A percentile compares a stretch with the other conserved stretches of the same genome.
Conservation (phyloP, 2,888 invertebrate genomes). For the Cerastis leucographa region DNA sequence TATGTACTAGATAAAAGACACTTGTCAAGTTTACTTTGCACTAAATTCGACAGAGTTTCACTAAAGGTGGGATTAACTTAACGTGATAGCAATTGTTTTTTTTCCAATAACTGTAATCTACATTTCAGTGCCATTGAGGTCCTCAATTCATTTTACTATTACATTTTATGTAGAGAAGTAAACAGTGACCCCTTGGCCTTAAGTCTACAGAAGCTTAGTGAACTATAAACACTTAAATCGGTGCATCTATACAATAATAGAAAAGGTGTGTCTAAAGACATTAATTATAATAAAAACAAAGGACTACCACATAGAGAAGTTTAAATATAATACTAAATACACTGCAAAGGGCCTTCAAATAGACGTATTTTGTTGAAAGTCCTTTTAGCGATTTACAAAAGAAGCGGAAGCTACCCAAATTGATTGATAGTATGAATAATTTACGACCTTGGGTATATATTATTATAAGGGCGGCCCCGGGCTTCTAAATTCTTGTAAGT, state of each 20-base stretch:
- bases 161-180: neutral
- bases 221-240: constrained; percentile 14
- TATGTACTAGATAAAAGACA: neutral
- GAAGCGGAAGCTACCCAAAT: constrained; percentile 46
- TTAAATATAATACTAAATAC: neutral
- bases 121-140: neutral
- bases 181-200: neutral
- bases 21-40: neutral
- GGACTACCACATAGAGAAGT: constrained; percentile 6
- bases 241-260: constrained; percentile 24
- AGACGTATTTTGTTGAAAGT: constrained; percentile 16
- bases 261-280: constrained; percentile 21
- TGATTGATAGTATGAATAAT: constrained; percentile 15
- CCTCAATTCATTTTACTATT: neutral
- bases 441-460: constrained; percentile 13
- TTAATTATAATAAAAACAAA: constrained; percentile 10
- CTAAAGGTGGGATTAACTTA: neutral
- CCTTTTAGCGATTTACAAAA: constrained; percentile 13
- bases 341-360: neutral
- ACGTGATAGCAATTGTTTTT: neutral
- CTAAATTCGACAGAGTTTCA: constrained; percentile 13
- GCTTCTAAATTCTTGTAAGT: constrained; percentile 8
- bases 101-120: neutral
- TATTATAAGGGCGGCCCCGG: neutral
- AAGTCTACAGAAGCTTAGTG: neutral